Conservation (phyloP, 2,797 vertebrate genomes). For the Melanotaenia pygmaea region DNA sequence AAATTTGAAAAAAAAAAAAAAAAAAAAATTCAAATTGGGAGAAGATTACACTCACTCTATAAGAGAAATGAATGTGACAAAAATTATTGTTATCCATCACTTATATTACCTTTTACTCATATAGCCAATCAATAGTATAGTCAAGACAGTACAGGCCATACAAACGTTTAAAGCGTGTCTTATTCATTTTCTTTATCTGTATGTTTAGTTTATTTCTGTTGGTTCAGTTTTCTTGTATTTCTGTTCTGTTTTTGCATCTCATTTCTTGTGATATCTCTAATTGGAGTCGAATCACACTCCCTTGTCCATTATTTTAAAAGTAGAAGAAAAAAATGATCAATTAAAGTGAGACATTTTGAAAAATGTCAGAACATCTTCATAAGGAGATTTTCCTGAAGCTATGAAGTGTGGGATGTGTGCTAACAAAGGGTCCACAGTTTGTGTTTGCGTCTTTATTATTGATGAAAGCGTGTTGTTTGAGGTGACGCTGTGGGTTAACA, state of each 20-base stretch:
- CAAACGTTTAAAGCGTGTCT: neutral
- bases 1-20: neutral
- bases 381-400: conserved; percentile 12
- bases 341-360: neutral
- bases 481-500: conserved; percentile 63
- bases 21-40: neutral
- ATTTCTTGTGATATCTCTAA: neutral
- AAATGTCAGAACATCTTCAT: neutral
- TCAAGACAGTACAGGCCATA: neutral
- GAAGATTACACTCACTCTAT: neutral
- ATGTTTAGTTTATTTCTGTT: neutral
- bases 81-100: neutral
- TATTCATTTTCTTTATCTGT: too few relatives aligned
- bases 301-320: too few relatives aligned
- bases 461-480: conserved; percentile 72
- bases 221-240: neutral
- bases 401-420: neutral
- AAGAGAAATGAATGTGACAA: neutral
- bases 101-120: neutral
- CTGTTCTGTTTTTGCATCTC: neutral
- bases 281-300: neutral
- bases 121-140: neutral
- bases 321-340: neutral
- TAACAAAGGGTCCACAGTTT: conserved; percentile 29
- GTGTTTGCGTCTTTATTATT: conserved; percentile 60